These are phyloP conservation scores for Protonemura montana DNA, from an alignment of 2,888 invertebrate species.

Conservation along the genomic window DNA sequence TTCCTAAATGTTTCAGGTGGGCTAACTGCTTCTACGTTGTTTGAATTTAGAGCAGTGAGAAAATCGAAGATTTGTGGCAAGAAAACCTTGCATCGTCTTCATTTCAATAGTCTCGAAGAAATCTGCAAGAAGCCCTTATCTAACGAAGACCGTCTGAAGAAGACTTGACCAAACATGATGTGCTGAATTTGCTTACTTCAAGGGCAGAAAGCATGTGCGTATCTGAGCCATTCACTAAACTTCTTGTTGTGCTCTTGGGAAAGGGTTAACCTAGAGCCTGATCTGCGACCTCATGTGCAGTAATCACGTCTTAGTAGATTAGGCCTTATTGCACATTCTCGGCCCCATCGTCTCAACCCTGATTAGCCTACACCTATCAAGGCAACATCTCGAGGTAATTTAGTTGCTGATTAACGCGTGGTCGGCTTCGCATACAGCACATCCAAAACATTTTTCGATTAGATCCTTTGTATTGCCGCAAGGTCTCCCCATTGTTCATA, in stretches of 20 bases:
- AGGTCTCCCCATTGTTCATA: background rate
- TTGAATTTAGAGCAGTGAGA: background rate
- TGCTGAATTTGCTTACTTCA: constrained; percentile 27
- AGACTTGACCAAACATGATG: background rate
- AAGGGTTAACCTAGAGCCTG: constrained; percentile 27
- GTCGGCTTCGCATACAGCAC: background rate
- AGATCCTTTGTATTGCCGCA: background rate
- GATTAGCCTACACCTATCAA: background rate
- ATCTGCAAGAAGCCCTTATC: background rate
- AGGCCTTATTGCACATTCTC: background rate
- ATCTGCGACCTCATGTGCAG: background rate
- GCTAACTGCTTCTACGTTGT: background rate
- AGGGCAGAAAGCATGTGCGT: constrained; percentile 24
- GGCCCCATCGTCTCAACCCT: background rate
- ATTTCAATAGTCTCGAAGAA: background rate
- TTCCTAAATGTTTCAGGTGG: background rate
- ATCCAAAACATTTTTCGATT: background rate
- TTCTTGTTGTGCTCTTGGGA: constrained; percentile 1
- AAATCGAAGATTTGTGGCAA: background rate
- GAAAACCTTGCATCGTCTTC: background rate
- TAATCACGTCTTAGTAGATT: background rate
- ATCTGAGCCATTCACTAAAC: constrained; percentile 1
- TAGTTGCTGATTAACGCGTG: too few relatives aligned
- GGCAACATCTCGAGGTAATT: background rate
- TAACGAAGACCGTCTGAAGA: background rate